Evolutionary conservation across 2,113 vertebrate species (phyloP).

Genomic region (Nothocercus nigrocapillus): DNA sequence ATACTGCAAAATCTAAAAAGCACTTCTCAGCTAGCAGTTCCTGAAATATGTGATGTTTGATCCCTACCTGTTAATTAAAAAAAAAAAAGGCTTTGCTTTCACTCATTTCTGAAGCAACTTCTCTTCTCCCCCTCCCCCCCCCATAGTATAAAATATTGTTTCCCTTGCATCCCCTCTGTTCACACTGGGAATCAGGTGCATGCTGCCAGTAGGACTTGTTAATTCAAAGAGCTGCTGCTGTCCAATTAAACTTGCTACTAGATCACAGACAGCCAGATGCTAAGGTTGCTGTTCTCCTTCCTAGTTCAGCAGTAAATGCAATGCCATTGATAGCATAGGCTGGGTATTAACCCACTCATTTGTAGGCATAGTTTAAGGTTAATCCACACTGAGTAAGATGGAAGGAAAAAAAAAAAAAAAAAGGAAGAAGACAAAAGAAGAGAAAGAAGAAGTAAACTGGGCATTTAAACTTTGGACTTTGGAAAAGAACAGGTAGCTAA

Average conservation of each 20-base stretch:
- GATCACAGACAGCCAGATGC: neutral
- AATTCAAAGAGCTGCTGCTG: constrained; percentile 17
- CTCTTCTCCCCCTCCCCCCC: too few species aligned
- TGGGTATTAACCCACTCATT: neutral
- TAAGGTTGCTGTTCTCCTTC: neutral
- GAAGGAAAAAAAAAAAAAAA: neutral
- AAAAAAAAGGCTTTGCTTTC: neutral
- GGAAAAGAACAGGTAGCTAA: neutral
- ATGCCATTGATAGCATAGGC: neutral
- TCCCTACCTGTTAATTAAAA: neutral
- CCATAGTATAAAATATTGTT: too few species aligned
- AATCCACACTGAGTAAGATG: neutral
- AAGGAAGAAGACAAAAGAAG: neutral
- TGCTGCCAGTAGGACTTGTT: neutral
- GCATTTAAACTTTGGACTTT: neutral
- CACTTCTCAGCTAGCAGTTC: neutral
- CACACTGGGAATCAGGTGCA: neutral
- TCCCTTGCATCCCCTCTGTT: neutral
- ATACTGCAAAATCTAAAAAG: neutral
- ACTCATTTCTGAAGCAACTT: too few species aligned
- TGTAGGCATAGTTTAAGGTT: neutral
- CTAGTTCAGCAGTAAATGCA: constrained; percentile 16
- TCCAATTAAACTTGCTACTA: constrained; percentile 38
- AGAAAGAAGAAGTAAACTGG: neutral
- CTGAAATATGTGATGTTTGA: neutral